Evolutionary conservation across 2,113 vertebrate genomes (phyloP), one percentile per base, ranked within the genome.

Genomic region (Collichthys lucidus): DNA sequence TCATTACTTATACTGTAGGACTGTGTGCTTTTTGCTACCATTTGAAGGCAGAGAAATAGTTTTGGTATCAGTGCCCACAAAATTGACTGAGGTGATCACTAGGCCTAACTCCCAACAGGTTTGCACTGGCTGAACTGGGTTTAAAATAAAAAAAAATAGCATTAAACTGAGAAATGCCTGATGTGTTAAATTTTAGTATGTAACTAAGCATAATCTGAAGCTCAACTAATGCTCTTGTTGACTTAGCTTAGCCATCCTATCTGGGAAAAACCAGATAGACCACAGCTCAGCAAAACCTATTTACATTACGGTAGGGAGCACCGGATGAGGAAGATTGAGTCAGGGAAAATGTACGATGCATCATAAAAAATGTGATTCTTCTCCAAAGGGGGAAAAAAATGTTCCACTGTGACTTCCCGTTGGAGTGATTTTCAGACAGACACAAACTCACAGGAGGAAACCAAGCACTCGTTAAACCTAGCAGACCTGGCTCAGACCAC

Each of bases 361-460:
- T 88, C 79, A 79, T 88, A 81, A 91, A 93, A 90, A 85, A 88
- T 49, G 59, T 80, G 84, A 90, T 88, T 86, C 82, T 88, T 87
- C 88, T 80, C 57, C 29, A 65, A 64, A 67, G 56, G 66, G 53
- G 0, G 65, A 79, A 75, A 69, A 69, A 90, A 72, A 70, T 20
- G 77, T 89, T 88, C 89, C 85, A 88, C 86, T 68, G 85, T 79
- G 86, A 90, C 87, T 91, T 89, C 83, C 73, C 49, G n/a, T 79
- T 87, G 79, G 68, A 87, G 68, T 86, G 75, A 63, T 85, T 91
- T 80, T 89, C 86, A 91, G 84, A 91, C 83, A 79, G 79, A 88
- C 83, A 88, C 84, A 64, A 86, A 82, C 85, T 90, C 75, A 15
- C 22, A 87, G 85, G 89, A 87, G 87, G 88, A 89, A 92, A 93